Base-by-base conservation (phyloP, 2,797 vertebrate genomes). In the Phoxinus dragarum region DNA sequence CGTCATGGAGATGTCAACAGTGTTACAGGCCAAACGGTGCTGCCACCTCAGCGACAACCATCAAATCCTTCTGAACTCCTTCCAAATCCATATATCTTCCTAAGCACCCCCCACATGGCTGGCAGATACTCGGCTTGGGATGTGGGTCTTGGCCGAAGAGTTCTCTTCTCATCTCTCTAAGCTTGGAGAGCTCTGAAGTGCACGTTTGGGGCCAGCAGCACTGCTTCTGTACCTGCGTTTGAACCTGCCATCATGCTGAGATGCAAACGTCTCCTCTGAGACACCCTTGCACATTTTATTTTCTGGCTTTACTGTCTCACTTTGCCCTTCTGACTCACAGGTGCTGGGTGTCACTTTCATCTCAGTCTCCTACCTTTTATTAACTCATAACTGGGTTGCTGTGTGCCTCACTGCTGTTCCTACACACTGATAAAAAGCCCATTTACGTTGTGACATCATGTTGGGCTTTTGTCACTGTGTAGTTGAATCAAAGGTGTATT, bases 11-110 rank as follows among this genome's bases (percentile, higher is more conserved):
- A 88, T 90, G 89, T 92, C 90, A 92, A 90, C 82, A 69, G 90
- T 82, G 80, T 89, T 80, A 86, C 73, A 71, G 88, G 89, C 54
- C 89, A 89, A 88, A 91, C 91, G 87, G 91, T 91, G 44, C 92
- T 89, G 90, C 90, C 84, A 94, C 92, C 80, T 85, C 75, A 66
- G 83, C 92, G 89, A 92, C 89, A 85, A 81, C 85, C 85, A 91
- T 93, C 91, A 94, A 92, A 91, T 90, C 88, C 92, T 76, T 94
- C 93, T 93, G 90, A 93, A 90, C 88, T 83, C 85, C 84, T 44
- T 92, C 93, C 94, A 94, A 92, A 90, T 91, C 87, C 92, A 90
- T 91, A 88, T 88, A 90, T 90, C 85, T 86, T 93, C 75, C 56
- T 68, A 80, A 73, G 64, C 76, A 74, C 79, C 78, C 78, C n/a